phyloP scores from a whole-genome alignment of 1,140 invertebrate species.

The Musca domestica region DNA sequence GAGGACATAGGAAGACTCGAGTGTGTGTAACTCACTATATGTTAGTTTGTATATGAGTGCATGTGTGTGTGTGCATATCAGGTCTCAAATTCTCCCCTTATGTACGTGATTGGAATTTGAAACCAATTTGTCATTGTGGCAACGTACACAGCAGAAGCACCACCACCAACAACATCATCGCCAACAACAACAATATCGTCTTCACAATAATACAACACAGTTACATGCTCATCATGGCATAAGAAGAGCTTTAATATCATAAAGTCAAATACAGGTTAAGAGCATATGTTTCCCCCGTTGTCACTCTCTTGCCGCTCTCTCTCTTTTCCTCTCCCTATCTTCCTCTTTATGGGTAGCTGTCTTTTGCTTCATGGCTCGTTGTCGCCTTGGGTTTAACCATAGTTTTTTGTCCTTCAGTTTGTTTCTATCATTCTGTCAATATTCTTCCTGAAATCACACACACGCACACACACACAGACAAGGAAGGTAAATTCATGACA shows the following conservation, averaged over 20 bases:
- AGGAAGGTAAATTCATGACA: too few species aligned
- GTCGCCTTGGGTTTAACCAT: conserved; percentile 1
- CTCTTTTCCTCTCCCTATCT: too few species aligned
- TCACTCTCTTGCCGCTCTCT: neutral
- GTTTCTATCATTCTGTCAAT: too few species aligned
- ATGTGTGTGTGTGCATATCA: too few species aligned
- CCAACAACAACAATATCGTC: neutral
- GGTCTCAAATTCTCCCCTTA: too few species aligned
- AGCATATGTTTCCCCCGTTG: conserved; percentile 5
- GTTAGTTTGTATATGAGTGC: too few species aligned
- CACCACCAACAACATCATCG: too few species aligned
- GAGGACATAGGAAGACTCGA: too few species aligned
- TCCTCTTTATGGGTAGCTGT: neutral
- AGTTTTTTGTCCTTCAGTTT: too few species aligned
- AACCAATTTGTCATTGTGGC: conserved; percentile 20
- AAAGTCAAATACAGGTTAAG: conserved; percentile 19
- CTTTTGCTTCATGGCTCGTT: neutral
- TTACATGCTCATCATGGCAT: neutral
- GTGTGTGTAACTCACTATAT: too few species aligned
- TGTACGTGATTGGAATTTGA: conserved; percentile 18
- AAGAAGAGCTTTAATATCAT: conserved; percentile 12
- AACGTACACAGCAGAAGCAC: neutral
- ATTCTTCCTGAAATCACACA: too few species aligned
- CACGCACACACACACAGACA: too few species aligned
- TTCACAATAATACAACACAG: neutral